phyloP scores from a whole-genome alignment of 2,797 vertebrate genomes.

The Cottoperca gobio region DNA sequence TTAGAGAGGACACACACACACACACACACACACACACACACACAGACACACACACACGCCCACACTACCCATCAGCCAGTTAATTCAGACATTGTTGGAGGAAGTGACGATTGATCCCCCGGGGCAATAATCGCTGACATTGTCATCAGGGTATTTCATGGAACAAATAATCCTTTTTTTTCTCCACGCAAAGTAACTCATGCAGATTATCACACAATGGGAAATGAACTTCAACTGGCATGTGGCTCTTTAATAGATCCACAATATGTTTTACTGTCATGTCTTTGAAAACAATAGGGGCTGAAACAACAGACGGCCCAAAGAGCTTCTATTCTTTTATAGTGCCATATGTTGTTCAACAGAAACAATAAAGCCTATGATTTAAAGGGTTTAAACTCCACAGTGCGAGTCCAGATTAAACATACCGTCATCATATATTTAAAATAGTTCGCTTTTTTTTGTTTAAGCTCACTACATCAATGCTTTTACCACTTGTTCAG shows the following conservation, averaged over 20 bases:
- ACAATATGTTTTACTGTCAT: slow-evolving; percentile 28
- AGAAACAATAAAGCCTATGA: neutral
- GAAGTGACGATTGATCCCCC: slow-evolving; percentile 2
- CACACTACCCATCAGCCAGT: slow-evolving; percentile 34
- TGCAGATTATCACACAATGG: slow-evolving; percentile 58
- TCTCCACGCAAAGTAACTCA: slow-evolving; percentile 24
- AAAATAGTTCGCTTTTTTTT: neutral
- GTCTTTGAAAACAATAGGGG: slow-evolving; percentile 24
- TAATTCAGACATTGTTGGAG: slow-evolving; percentile 25
- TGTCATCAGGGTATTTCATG: slow-evolving; percentile 38
- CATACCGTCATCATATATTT: neutral
- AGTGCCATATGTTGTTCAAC: neutral
- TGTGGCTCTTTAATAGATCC: slow-evolving; percentile 32
- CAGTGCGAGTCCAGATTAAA: neutral
- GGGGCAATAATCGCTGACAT: slow-evolving; percentile 36
- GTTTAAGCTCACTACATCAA: neutral
- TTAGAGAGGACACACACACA: slow-evolving; percentile 32
- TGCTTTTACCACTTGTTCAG: neutral
- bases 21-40: slow-evolving; percentile 1
- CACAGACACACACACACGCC: slow-evolving; percentile 1
- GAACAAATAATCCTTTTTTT: slow-evolving; percentile 51
- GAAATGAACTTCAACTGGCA: slow-evolving; percentile 45
- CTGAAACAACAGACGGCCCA: neutral
- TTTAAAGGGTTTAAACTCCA: neutral
- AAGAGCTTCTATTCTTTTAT: neutral